phyloP scores from a whole-genome alignment of 2,797 vertebrate species.

The Clarias fuscus region DNA sequence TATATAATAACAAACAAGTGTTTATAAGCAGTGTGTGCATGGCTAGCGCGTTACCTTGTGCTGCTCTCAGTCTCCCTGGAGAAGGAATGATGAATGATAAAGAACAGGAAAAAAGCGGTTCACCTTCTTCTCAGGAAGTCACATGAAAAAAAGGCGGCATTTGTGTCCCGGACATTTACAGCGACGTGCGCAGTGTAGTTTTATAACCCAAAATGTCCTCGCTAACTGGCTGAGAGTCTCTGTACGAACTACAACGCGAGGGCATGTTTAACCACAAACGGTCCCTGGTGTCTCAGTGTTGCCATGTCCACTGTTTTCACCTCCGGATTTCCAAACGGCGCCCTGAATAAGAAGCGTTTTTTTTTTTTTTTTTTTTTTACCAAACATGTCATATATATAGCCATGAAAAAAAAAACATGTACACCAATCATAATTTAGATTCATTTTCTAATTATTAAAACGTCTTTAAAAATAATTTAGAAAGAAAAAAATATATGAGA shows the following conservation, averaged over 20 bases:
- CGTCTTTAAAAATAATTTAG: too few species aligned
- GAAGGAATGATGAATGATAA: background rate
- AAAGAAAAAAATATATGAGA: too few species aligned
- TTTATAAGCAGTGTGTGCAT: background rate
- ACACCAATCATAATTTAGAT: too few species aligned
- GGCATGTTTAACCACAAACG: background rate
- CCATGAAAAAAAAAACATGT: background rate
- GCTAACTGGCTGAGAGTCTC: too few species aligned
- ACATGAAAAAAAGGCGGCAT: background rate
- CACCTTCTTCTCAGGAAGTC: constrained; percentile 12
- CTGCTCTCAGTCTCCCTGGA: background rate
- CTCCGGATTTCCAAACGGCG: fast-evolving
- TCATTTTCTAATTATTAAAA: background rate
- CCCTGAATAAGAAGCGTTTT: background rate
- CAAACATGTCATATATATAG: background rate
- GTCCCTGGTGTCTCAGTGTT: background rate
- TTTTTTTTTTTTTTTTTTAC: too few species aligned
- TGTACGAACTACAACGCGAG: constrained; percentile 20
- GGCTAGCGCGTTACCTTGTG: constrained; percentile 6
- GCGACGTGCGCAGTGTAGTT: constrained; percentile 29
- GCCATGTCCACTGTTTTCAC: background rate
- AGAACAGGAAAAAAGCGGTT: background rate
- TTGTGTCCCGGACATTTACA: background rate
- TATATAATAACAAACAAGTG: background rate
- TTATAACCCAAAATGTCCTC: background rate